A percentile compares a stretch with the other conserved stretches of the same genome.
These are phyloP conservation scores for Galemys pyrenaicus DNA, from an alignment of 2,113 vertebrate genomes.

Conservation along the genomic window DNA sequence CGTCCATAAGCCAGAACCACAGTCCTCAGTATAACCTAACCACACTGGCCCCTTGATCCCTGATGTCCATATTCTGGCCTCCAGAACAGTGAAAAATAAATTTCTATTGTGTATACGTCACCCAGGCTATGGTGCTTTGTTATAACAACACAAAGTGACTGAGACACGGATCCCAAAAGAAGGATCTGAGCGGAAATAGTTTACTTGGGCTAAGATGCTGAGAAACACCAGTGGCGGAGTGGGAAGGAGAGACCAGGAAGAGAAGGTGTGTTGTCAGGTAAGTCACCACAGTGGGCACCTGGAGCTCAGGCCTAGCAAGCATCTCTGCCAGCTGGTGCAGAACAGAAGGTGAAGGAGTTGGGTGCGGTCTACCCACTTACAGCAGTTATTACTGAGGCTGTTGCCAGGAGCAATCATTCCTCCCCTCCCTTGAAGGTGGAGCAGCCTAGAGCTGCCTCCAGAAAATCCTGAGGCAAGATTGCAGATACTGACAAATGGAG, in stretches of 20 bases:
- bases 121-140: not conserved
- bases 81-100: not conserved
- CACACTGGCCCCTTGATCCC: not conserved
- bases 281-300: not conserved
- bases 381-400: not conserved
- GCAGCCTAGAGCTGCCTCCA: not conserved
- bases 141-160: not conserved
- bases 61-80: too few relatives aligned
- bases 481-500: not conserved
- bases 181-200: not conserved
- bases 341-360: not conserved
- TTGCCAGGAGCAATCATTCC: not conserved
- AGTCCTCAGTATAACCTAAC: not conserved
- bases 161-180: not conserved
- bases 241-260: not conserved
- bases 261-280: not conserved
- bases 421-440: not conserved
- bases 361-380: not conserved
- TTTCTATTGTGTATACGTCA: not conserved
- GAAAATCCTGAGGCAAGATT: not conserved
- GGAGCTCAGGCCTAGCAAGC: not conserved
- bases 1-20: not conserved
- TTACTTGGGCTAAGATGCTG: not conserved
- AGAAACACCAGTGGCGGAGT: not conserved
- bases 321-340: not conserved